Evolutionary conservation across 2,888 invertebrate genomes (phyloP).

Genomic region (Oligia strigilis): DNA sequence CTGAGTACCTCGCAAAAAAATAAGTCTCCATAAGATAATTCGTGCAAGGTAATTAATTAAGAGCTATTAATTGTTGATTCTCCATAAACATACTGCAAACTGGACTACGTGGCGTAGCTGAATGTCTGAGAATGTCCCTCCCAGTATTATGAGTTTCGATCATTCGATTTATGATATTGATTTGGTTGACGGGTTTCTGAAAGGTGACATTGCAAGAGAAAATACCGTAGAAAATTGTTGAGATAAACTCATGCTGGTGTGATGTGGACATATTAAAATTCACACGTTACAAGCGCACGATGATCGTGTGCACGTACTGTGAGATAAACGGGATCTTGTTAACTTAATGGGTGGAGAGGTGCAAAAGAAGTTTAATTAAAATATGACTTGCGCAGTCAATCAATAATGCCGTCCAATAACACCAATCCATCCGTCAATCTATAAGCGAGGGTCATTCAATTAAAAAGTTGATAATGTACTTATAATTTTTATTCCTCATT

Average conservation of each 20-base stretch:
- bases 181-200: constrained; percentile 39
- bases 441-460: constrained; percentile 8
- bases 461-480: constrained; percentile 17
- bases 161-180: constrained; percentile 62
- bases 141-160: constrained; percentile 49
- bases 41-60: constrained; percentile 83
- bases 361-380: constrained; percentile 56
- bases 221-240: constrained; percentile 31
- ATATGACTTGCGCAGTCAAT: constrained; percentile 26
- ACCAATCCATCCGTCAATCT: constrained; percentile 24
- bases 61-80: constrained; percentile 82
- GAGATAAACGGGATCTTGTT: constrained; percentile 44
- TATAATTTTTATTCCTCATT: constrained; percentile 11
- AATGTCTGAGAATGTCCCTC: constrained; percentile 56
- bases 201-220: constrained; percentile 31
- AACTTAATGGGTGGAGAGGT: constrained; percentile 38
- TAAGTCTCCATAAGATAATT: constrained; percentile 72
- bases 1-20: constrained; percentile 72
- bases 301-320: constrained; percentile 29
- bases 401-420: constrained; percentile 36
- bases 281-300: constrained; percentile 36
- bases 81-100: constrained; percentile 74
- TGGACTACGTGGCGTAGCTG: constrained; percentile 59
- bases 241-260: constrained; percentile 32
- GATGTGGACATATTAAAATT: constrained; percentile 43